These are phyloP conservation scores for Itoplectis maculator DNA, from an alignment of 2,888 invertebrate species.

Conservation along the genomic window DNA sequence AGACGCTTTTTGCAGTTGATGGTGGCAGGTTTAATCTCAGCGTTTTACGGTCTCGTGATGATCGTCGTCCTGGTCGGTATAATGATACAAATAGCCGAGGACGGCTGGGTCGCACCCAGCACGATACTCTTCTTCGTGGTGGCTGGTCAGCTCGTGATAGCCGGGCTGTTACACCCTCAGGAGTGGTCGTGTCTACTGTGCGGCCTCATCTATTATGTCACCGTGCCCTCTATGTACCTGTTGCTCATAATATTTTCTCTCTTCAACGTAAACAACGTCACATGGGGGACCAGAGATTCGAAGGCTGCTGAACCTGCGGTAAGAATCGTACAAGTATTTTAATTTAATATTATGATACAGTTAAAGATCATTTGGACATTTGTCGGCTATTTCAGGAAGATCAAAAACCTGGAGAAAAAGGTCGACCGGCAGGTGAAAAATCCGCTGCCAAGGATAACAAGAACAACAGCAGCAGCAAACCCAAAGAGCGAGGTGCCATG, in stretches of 20 bases:
- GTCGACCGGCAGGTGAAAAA: background rate
- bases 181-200: slow-evolving; percentile 92
- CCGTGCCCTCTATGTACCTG: slow-evolving; percentile 98
- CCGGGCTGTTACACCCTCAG: slow-evolving; percentile 91
- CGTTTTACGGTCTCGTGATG: slow-evolving; percentile 93
- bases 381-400: background rate
- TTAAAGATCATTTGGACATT: background rate
- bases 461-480: slow-evolving; percentile 2
- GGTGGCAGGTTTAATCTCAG: slow-evolving; percentile 91
- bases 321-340: no score
- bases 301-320: slow-evolving; percentile 50
- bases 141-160: slow-evolving; percentile 86
- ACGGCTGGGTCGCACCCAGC: slow-evolving; percentile 93
- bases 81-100: slow-evolving; percentile 91
- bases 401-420: background rate
- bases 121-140: slow-evolving; percentile 93
- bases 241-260: slow-evolving; percentile 95
- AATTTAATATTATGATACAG: background rate
- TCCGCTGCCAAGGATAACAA: background rate
- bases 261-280: slow-evolving; percentile 96
- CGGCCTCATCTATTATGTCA: slow-evolving; percentile 93
- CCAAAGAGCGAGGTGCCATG: slow-evolving; percentile 85
- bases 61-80: slow-evolving; percentile 94
- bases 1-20: slow-evolving; percentile 86
- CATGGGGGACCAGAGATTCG: slow-evolving; percentile 97